Percentiles rank a stretch among this genome's conserved stretches.
Evolutionary conservation across 2,797 vertebrate species (phyloP).

Genomic region (Diceros bicornis): DNA sequence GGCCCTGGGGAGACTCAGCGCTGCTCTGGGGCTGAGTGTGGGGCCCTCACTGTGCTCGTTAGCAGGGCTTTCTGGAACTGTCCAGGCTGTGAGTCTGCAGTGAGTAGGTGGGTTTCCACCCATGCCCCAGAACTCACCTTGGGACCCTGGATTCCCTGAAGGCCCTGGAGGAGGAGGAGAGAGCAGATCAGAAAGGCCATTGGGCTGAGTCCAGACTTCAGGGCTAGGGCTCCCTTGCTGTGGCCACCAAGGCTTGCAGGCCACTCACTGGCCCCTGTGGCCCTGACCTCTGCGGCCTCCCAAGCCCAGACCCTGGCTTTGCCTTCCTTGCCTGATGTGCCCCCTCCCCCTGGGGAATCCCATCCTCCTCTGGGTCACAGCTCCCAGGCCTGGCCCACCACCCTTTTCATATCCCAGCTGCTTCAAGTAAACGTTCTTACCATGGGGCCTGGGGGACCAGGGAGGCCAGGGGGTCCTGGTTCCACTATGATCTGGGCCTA

Average conservation of each 20-base stretch:
- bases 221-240: too few relatives aligned
- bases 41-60: background rate
- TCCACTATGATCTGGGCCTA: conserved; percentile 94
- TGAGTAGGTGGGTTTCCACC: background rate
- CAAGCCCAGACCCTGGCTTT: background rate
- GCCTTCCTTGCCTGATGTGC: background rate
- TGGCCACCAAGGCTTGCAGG: fast-evolving
- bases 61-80: conserved; percentile 74
- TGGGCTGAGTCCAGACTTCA: background rate
- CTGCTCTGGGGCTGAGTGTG: background rate
- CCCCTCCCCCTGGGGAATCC: background rate
- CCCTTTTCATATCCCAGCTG: background rate
- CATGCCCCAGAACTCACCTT: conserved; percentile 87
- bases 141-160: conserved; percentile 90
- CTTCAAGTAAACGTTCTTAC: conserved; percentile 87
- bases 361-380: background rate
- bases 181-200: conserved; percentile 49
- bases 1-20: background rate
- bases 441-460: conserved; percentile 91
- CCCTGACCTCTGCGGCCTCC: background rate
- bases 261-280: background rate
- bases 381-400: background rate
- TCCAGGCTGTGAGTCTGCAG: conserved; percentile 61
- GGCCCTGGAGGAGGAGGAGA: conserved; percentile 87
- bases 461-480: conserved; percentile 94